A percentile compares a stretch with the other conserved stretches of the same genome.
Evolutionary conservation across 2,888 invertebrate species (phyloP).

Genomic region (Junonia oenone): DNA sequence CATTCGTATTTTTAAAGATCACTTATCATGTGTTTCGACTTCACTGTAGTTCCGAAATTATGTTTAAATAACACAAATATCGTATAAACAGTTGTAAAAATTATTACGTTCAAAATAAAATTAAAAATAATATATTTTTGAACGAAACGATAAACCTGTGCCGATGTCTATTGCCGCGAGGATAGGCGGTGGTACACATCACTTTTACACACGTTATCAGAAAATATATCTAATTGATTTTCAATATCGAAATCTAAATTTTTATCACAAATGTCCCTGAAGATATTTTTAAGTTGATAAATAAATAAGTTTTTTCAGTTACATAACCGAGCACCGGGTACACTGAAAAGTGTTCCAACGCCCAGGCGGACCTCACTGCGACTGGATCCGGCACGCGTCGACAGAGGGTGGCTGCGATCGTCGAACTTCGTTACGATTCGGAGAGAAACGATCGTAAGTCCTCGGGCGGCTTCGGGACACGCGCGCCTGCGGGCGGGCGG

Average conservation of each 20-base stretch:
- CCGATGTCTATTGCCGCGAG: conserved; percentile 59
- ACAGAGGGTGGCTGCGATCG: conserved; percentile 70
- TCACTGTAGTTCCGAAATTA: not conserved
- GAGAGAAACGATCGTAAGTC: conserved; percentile 70
- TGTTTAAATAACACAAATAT: conserved; percentile 39
- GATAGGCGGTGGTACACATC: conserved; percentile 64
- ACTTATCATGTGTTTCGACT: not conserved
- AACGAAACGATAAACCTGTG: conserved; percentile 65
- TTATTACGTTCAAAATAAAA: conserved; percentile 31
- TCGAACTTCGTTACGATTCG: conserved; percentile 74
- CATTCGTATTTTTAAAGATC: conserved; percentile 5
- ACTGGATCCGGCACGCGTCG: conserved; percentile 73
- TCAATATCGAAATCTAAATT: conserved; percentile 8
- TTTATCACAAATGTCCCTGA: conserved; percentile 22
- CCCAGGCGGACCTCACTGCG: conserved; percentile 73
- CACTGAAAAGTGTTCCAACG: conserved; percentile 67
- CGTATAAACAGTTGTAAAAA: conserved; percentile 3
- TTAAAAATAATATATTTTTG: conserved; percentile 45
- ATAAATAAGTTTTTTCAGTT: conserved; percentile 76
- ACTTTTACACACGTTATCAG: conserved; percentile 51
- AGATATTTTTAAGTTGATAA: conserved; percentile 60
- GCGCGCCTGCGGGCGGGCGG: conserved; percentile 73
- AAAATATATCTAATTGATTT: conserved; percentile 15
- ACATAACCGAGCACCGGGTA: conserved; percentile 70
- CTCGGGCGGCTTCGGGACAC: conserved; percentile 72